These are phyloP conservation scores for Brachionus plicatilis DNA, from an alignment of 1,140 invertebrate genomes.

Conservation along the genomic window DNA sequence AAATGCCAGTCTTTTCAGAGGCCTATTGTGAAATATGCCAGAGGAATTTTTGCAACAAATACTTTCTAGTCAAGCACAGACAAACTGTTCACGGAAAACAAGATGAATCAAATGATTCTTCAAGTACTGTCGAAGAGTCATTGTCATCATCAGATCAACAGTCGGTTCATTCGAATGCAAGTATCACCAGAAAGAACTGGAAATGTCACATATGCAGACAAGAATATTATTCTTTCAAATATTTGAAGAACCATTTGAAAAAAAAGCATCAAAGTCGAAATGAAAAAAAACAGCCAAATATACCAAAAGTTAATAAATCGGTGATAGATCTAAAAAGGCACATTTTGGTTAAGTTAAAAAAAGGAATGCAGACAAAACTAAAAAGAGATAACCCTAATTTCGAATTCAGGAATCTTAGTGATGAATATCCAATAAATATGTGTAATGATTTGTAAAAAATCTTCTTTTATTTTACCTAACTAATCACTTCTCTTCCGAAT, in stretches of 20 bases:
- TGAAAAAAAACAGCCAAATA: not conserved
- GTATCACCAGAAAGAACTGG: not conserved
- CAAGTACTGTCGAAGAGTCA: not conserved
- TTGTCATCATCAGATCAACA: not conserved
- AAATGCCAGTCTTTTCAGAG: slow-evolving; percentile 43
- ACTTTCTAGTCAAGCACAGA: slow-evolving; percentile 62
- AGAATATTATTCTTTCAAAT: slow-evolving; percentile 9
- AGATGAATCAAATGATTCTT: not conserved
- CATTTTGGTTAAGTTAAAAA: not conserved
- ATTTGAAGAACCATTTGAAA: not conserved
- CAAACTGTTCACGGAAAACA: slow-evolving; percentile 61
- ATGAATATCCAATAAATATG: too few relatives aligned
- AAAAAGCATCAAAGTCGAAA: not conserved
- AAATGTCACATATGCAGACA: not conserved
- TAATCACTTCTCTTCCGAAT: too few relatives aligned
- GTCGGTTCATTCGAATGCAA: not conserved
- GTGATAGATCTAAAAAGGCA: not conserved
- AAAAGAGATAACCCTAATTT: too few relatives aligned
- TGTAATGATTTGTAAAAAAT: too few relatives aligned
- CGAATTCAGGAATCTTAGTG: too few relatives aligned
- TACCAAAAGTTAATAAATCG: not conserved
- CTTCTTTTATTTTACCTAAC: too few relatives aligned
- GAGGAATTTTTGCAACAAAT: slow-evolving; percentile 58
- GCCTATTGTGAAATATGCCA: slow-evolving; percentile 56
- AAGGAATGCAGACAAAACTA: not conserved